Base-by-base conservation (phyloP, 2,888 invertebrate species). In the Epinotia brunnichana region DNA sequence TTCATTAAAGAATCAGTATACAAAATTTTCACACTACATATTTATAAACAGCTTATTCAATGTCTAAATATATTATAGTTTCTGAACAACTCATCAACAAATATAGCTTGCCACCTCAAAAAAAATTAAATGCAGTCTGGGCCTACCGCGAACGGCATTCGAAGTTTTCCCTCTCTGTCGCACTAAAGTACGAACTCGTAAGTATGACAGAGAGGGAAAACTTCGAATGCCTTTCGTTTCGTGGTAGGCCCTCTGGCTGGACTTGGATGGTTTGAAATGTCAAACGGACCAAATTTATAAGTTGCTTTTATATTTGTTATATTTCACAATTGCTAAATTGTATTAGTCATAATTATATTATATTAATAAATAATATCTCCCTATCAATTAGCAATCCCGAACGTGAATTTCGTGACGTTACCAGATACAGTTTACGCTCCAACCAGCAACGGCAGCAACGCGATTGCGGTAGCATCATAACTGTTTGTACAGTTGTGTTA, bases 401-500 rank as follows among this genome's bases (percentile, higher is more conserved):
- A 35, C 68, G 69, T 73, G 53, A 70, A 73, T 57, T 63, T 21
- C 56, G 56, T 63, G 51, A 69, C 63, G 63, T 41, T 69, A 63
- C 51, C 59, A 19, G 48, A 39, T 53, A 53, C 19, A 35, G 51
- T 57, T 24, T 19, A 61, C 29, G 15, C 19, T 48, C 69, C 35
- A 68, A 51, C 62, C 48, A 41, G 51, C n/a, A 35, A 24, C n/a
- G 3, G 57, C 48, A 41, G 51, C n/a, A 35, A 24, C n/a, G 3
- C 24, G 48, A 19, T 57, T 57, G 35, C 57, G 15, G 44, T 48
- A 39, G 39, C 19, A 35, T 41, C 44, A 51, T 57, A 24, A 13
- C 79, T 86, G 85, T 88, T 88, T 85, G 80, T 80, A 82, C 87
- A 89, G 86, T 86, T 90, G 88, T 80, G 80, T 63, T 69, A 59